Conservation (phyloP, 2,888 invertebrate genomes). For the Pollenia griseotomentosa region DNA sequence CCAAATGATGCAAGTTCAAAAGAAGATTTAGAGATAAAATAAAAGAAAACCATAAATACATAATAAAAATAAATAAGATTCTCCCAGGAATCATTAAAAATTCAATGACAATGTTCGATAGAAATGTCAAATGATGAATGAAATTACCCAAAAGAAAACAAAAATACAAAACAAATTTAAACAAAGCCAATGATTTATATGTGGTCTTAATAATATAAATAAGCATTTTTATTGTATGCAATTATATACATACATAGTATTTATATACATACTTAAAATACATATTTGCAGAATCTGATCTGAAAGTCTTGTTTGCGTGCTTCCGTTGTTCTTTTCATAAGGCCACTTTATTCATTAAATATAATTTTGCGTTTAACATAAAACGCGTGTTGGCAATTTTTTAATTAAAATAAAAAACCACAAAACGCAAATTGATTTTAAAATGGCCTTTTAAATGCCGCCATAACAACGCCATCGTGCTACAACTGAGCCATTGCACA, state of each 20-base stretch:
- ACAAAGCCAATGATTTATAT: slow-evolving; percentile 34
- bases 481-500: slow-evolving; percentile 43
- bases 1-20: neutral
- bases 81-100: slow-evolving; percentile 60
- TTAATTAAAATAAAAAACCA: slow-evolving; percentile 60
- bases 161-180: neutral
- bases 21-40: slow-evolving; percentile 15
- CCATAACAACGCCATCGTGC: slow-evolving; percentile 51
- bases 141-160: slow-evolving; percentile 34
- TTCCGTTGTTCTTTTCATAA: slow-evolving; percentile 7
- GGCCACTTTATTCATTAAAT: slow-evolving; percentile 56
- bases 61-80: slow-evolving; percentile 18
- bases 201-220: neutral
- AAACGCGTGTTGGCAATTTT: slow-evolving; percentile 63
- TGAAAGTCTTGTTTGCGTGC: neutral
- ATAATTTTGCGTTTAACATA: slow-evolving; percentile 61
- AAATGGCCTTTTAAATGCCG: slow-evolving; percentile 68
- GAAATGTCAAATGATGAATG: slow-evolving; percentile 47
- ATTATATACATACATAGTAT: neutral
- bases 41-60: slow-evolving; percentile 12
- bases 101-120: slow-evolving; percentile 61
- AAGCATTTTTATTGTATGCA: neutral
- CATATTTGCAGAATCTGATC: no score
- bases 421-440: slow-evolving; percentile 65
- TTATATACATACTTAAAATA: no score